Conservation (phyloP, 1,140 invertebrate genomes). For the Hylaeus volcanicus region DNA sequence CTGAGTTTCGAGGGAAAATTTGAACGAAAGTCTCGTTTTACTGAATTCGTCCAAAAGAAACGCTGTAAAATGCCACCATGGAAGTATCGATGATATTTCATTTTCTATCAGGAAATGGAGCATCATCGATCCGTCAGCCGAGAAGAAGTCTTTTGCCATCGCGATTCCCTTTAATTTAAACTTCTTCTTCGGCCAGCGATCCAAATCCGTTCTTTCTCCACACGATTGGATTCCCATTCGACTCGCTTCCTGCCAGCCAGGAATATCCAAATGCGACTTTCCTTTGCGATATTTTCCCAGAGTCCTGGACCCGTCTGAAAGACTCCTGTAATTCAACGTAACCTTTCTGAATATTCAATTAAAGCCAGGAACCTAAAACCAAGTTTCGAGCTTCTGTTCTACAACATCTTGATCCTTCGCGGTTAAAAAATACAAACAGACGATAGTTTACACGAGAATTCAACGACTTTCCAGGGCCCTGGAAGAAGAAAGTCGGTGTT, state of each 20-base stretch:
- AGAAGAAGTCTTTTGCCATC: neutral
- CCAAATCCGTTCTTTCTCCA: constrained; percentile 2
- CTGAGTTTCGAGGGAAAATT: too few species aligned
- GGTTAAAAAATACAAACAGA: too few species aligned
- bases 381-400: too few species aligned
- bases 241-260: neutral
- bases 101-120: neutral
- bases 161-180: constrained; percentile 9
- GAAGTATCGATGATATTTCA: too few species aligned
- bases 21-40: too few species aligned
- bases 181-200: neutral
- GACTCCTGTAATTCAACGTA: too few species aligned
- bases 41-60: too few species aligned
- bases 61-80: too few species aligned
- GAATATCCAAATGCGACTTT: constrained; percentile 16
- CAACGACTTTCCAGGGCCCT: neutral
- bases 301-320: too few species aligned
- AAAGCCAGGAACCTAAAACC: too few species aligned
- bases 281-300: neutral
- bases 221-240: neutral
- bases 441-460: neutral
- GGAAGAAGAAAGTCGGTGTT: constrained; percentile 21
- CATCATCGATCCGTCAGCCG: neutral
- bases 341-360: too few species aligned
- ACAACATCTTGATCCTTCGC: too few species aligned